These are phyloP conservation scores for Andrena bucephala DNA, from an alignment of 2,888 invertebrate species.

Conservation along the genomic window DNA sequence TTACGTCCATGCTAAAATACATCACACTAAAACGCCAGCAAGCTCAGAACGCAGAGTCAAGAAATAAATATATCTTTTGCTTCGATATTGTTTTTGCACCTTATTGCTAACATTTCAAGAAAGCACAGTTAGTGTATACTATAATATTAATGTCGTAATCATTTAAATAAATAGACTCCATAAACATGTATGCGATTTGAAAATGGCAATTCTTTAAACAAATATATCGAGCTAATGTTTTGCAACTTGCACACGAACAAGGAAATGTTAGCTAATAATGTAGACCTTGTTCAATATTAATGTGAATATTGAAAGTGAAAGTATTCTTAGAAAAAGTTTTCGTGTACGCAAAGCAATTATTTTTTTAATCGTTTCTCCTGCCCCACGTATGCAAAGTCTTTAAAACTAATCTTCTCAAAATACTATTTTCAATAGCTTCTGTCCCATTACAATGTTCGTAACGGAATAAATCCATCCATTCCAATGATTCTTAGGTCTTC, in stretches of 20 bases:
- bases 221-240: neutral
- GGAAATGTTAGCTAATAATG: slow-evolving; percentile 30
- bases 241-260: slow-evolving; percentile 3
- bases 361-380: slow-evolving; percentile 37
- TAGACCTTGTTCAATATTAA: slow-evolving; percentile 20
- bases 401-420: slow-evolving; percentile 60
- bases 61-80: slow-evolving; percentile 21
- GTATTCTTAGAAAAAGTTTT: slow-evolving; percentile 30
- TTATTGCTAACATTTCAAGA: slow-evolving; percentile 46
- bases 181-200: slow-evolving; percentile 27
- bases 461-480: slow-evolving; percentile 83
- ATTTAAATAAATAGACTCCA: slow-evolving; percentile 23
- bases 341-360: slow-evolving; percentile 42
- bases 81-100: slow-evolving; percentile 27
- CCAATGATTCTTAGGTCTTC: slow-evolving; percentile 82
- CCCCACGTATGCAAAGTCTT: slow-evolving; percentile 46
- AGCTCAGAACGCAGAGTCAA: slow-evolving; percentile 16
- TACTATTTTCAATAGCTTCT: slow-evolving; percentile 67
- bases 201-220: slow-evolving; percentile 13
- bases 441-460: slow-evolving; percentile 80
- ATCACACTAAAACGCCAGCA: slow-evolving; percentile 34
- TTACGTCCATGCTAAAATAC: slow-evolving; percentile 38
- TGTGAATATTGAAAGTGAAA: slow-evolving; percentile 29
- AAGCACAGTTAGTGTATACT: slow-evolving; percentile 26
- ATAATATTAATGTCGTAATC: slow-evolving; percentile 17